Conservation (phyloP, 2,888 invertebrate species). For the Apamea crenata region DNA sequence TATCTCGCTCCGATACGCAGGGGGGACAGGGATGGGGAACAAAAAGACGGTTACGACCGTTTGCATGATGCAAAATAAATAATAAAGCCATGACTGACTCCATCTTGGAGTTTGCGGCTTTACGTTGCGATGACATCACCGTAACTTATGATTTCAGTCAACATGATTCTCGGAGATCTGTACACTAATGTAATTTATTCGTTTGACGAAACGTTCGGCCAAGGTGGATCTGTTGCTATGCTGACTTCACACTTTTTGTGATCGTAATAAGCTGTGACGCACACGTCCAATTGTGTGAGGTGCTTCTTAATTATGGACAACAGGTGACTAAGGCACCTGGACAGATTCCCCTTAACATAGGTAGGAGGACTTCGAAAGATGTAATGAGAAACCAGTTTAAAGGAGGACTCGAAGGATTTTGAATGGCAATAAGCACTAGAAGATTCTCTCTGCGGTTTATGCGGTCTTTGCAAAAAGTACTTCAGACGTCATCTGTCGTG, state of each 20-base stretch:
- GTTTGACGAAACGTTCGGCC: constrained; percentile 73
- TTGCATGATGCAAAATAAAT: constrained; percentile 86
- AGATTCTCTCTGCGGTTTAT: constrained; percentile 40
- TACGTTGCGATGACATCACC: constrained; percentile 86
- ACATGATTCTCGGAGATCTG: constrained; percentile 76
- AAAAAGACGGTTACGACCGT: constrained; percentile 87
- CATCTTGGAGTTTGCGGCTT: constrained; percentile 80
- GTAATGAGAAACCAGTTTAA: constrained; percentile 8
- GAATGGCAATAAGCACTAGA: constrained; percentile 27
- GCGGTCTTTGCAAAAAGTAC: constrained; percentile 36
- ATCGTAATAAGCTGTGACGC: constrained; percentile 61
- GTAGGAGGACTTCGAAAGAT: constrained; percentile 15
- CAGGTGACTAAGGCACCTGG: constrained; percentile 31
- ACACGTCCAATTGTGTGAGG: constrained; percentile 21
- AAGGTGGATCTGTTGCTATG: constrained; percentile 77
- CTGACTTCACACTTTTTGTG: constrained; percentile 64
- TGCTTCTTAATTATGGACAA: constrained; percentile 39
- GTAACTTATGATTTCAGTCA: constrained; percentile 87
- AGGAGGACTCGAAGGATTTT: neutral
- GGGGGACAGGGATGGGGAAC: constrained; percentile 80
- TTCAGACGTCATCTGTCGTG: constrained; percentile 31
- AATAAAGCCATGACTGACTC: constrained; percentile 83
- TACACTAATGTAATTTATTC: constrained; percentile 75
- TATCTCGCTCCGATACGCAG: constrained; percentile 73
- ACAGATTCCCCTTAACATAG: constrained; percentile 12